Percentiles rank a stretch among this genome's conserved stretches.
These are phyloP conservation scores for Amphiura filiformis DNA, from an alignment of 35 echinoderm and acorn worm genomes.

Conservation along the genomic window DNA sequence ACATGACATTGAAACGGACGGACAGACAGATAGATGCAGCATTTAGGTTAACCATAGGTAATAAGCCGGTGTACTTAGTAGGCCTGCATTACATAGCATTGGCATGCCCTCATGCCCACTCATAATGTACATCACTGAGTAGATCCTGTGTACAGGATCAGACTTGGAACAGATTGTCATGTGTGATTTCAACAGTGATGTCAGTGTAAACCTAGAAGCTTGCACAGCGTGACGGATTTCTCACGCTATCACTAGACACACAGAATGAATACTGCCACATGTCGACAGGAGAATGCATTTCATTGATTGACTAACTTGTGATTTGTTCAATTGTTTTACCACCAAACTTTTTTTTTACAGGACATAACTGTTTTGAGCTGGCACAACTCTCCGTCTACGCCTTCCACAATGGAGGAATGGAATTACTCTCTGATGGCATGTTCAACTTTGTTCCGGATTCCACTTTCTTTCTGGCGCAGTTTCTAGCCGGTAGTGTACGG, in stretches of 20 bases:
- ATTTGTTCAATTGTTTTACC: background rate
- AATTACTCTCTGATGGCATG: constrained; percentile 53
- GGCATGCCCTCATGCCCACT: background rate
- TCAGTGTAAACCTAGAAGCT: background rate
- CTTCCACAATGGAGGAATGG: constrained; percentile 8
- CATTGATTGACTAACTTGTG: background rate
- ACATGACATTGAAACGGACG: background rate
- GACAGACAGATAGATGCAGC: background rate
- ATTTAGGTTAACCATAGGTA: background rate
- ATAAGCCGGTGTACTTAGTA: background rate
- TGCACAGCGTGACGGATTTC: background rate
- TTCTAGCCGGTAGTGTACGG: constrained; percentile 78
- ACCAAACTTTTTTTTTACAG: constrained; percentile 24
- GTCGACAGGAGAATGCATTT: background rate
- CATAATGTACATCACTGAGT: background rate
- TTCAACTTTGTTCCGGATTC: constrained; percentile 61
- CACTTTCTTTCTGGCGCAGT: constrained; percentile 71
- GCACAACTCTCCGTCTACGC: constrained; percentile 59
- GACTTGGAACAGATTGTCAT: background rate
- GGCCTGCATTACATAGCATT: background rate
- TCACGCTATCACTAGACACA: background rate
- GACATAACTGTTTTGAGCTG: constrained; percentile 75
- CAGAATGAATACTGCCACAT: background rate
- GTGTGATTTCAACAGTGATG: background rate
- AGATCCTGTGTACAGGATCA: background rate